Conservation (phyloP, 2,797 vertebrate genomes). For the Hydrocynus forskahlii region DNA sequence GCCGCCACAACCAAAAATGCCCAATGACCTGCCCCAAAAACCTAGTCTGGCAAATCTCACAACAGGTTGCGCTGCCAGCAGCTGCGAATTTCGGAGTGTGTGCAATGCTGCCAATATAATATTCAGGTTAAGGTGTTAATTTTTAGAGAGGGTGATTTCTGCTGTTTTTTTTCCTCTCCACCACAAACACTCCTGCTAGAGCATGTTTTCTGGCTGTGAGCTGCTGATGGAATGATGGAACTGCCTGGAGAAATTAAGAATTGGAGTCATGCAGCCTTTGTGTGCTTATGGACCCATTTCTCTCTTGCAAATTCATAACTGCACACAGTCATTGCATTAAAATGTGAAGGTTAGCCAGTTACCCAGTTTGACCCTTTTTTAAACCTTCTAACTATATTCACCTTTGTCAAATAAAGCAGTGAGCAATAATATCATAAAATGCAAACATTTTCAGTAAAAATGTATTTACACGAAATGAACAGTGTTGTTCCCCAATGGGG, state of each 20-base stretch:
- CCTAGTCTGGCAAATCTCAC: not conserved
- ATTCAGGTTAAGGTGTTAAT: not conserved
- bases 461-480: too few species aligned
- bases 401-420: too few species aligned
- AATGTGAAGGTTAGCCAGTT: not conserved
- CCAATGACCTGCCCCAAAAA: not conserved
- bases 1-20: not conserved
- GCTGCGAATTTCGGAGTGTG: not conserved
- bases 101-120: not conserved
- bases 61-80: not conserved
- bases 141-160: not conserved
- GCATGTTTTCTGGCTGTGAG: not conserved
- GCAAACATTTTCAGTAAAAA: too few species aligned
- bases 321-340: not conserved
- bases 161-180: not conserved
- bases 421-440: too few species aligned
- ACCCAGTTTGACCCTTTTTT: too few species aligned
- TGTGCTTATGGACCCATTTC: not conserved
- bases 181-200: not conserved
- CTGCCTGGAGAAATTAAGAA: not conserved
- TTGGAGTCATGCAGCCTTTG: not conserved
- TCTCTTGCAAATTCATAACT: not conserved
- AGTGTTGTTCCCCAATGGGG: too few species aligned
- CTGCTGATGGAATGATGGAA: too few species aligned
- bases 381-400: too few species aligned